Percentiles rank a stretch among this genome's conserved stretches.
These are phyloP conservation scores for Forpus xanthops DNA, from an alignment of 2,797 vertebrate genomes.

Conservation along the genomic window DNA sequence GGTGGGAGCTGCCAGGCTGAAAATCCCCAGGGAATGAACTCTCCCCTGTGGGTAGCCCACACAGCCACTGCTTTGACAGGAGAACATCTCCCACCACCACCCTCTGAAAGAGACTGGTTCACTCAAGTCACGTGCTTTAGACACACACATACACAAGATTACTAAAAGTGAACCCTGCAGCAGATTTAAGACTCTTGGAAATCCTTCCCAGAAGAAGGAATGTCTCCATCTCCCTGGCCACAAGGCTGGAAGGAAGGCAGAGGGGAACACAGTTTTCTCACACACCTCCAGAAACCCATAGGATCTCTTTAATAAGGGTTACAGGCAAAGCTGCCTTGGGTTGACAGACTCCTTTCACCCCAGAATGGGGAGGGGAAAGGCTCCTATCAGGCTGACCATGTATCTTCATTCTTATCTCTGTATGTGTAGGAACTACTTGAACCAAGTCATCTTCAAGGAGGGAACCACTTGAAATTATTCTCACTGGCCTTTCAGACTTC, in stretches of 20 bases:
- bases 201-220: not conserved
- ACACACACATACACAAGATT: not conserved
- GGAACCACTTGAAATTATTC: not conserved
- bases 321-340: not conserved
- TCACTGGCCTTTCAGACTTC: not conserved
- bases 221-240: not conserved
- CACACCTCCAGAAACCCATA: not conserved
- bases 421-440: not conserved
- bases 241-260: not conserved
- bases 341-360: not conserved
- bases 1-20: not conserved
- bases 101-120: not conserved
- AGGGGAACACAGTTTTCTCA: not conserved
- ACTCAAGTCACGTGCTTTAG: not conserved
- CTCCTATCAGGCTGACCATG: accelerated
- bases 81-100: not conserved
- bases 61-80: not conserved
- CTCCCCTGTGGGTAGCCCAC: not conserved
- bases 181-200: not conserved
- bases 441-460: not conserved
- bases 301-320: not conserved
- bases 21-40: not conserved
- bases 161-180: not conserved
- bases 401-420: not conserved
- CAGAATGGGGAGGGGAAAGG: not conserved